Evolutionary conservation across 2,113 vertebrate species (phyloP), one percentile per base, ranked within the genome.

Genomic region (Mus spicilegus): DNA sequence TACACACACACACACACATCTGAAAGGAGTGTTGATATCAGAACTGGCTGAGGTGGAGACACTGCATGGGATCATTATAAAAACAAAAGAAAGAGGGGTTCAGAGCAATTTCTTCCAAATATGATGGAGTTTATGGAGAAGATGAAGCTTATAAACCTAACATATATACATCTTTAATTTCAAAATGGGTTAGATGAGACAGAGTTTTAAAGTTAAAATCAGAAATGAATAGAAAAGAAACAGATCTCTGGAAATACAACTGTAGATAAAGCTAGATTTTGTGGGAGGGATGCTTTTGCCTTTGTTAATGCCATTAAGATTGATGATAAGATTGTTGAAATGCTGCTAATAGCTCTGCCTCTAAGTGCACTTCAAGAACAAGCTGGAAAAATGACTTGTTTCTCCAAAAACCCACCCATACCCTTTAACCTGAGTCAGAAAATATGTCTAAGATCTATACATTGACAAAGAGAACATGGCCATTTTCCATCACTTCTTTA

Each of bases 281-380:
- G 63, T 85, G 49, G 9, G 26, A 87, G 63, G 17, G 91, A 90
- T 76, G 28, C 5, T 49, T 46, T 69, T 39, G 86, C 87, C 42
- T 90, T 89, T 5, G 91, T 63, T 63, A 20, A 30, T 84, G 46
- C 39, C 49, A 89, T 86, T 93, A 91, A 95, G 14, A 93, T 19
- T 87, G 70, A 91, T 36, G 63, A 81, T 67, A 46, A 58, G 56
- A 80, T 90, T 90, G 95, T 65, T 93, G 78, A 72, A 96, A 92
- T 87, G 33, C 28, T 90, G 82, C 95, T 86, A 97, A 82, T n/a
- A 87, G 49, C 14, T 46, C 56, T 63, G 9, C 22, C n/a, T 87
- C 8, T 54, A 63, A 80, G 36, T 33, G 11, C 3, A 80, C 90
- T 39, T 89, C 22, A 78, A 73, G 73, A 69, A 85, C 26, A 95